phyloP scores from a whole-genome alignment of 2,888 invertebrate species.

The Lysandra bellargus region DNA sequence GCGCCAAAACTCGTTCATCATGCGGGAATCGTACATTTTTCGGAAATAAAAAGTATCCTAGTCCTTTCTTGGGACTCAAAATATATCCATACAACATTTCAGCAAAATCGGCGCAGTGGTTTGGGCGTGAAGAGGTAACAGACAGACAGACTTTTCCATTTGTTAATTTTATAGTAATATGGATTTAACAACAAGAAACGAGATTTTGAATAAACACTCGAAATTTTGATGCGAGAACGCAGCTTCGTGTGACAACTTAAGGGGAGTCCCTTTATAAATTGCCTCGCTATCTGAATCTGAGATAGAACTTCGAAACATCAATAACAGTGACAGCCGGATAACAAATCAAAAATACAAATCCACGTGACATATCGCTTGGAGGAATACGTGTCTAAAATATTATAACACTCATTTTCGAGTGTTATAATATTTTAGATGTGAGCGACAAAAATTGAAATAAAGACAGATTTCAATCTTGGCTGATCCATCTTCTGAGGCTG shows the following conservation, averaged over 20 bases:
- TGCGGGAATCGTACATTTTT: too few species aligned
- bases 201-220: background rate
- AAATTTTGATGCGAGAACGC: background rate
- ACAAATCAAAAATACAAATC: constrained; percentile 72
- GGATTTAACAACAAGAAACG: background rate
- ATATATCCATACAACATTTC: too few species aligned
- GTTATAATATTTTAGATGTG: too few species aligned
- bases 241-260: constrained; percentile 48
- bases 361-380: constrained; percentile 42
- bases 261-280: constrained; percentile 77
- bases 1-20: too few species aligned
- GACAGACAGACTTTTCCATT: background rate
- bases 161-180: too few species aligned
- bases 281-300: constrained; percentile 78
- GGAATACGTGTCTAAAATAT: constrained; percentile 1
- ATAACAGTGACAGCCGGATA: constrained; percentile 73
- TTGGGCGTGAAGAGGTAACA: background rate
- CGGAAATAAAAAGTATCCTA: too few species aligned
- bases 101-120: too few species aligned
- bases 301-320: constrained; percentile 79
- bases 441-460: too few species aligned
- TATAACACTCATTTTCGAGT: background rate
- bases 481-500: too few species aligned
- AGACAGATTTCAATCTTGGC: too few species aligned
- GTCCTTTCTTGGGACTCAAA: too few species aligned